Evolutionary conservation across 2,113 vertebrate species (phyloP), one percentile per base, ranked within the genome.

Genomic region (Neomonachus schauinslandi): DNA sequence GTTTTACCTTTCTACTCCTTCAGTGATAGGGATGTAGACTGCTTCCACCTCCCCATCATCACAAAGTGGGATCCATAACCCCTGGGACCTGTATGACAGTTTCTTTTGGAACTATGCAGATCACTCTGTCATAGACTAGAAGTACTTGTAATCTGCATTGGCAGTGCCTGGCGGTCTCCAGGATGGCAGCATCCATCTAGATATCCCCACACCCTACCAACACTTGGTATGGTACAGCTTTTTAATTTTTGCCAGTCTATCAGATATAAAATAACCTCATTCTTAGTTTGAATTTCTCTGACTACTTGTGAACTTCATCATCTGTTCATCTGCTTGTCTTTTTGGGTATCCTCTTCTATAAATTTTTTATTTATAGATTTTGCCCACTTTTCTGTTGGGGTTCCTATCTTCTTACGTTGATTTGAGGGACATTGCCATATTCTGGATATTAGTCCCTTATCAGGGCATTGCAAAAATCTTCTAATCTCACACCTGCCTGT

Each of bases 281-380:
- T 96, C 88, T 81, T 65, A n/a, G 26, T 92, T 57, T 94, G 1
- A 76, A 5, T 93, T 91, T 94, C 59, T 33, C 72, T 79, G 42
- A 33, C 51, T 95, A 18, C 59, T 49, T 91, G 39, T 46, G 31
- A 79, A 87, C 61, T 24, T 89, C 18, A 9, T 57, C 16, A 8
- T 79, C 21, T 91, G 57, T 89, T 71, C 28, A 76, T 72, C 80
- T 74, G 31, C 19, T 80, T 91, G 55, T 59, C 28, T 80, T 84
- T 67, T 93, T 72, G 7, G 7, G 21, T 90, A 15, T 95, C 18
- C 14, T 89, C 26, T 95, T 61, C 4, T 91, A 18, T 57, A 81
- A 63, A 49, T 88, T 36, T 74, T 9, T 67, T 46, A 7, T 59
- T 18, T 10, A n/a, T 83, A 67, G 6, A 12, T 76, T 93, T 85